Base-by-base conservation (phyloP, 2,888 invertebrate species). In the Brachyptera putata region DNA sequence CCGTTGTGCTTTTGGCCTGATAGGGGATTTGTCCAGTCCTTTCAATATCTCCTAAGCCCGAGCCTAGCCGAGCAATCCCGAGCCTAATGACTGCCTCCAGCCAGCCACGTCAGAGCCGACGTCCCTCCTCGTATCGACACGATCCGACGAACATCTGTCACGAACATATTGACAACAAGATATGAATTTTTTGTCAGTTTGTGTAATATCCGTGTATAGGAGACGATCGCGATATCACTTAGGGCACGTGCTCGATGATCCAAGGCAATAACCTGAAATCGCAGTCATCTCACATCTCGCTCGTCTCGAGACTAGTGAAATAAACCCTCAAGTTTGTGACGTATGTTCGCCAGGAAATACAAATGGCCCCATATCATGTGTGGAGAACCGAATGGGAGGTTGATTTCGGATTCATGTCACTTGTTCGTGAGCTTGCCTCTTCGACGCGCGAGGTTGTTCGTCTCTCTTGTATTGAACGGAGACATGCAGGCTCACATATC, bases 1-100 rank as follows among this genome's bases (percentile, higher is more conserved):
- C 14, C n/a, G 43, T 43, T 30, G 30, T 30, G 30, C 30, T 46
- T 21, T 46, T 24, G 24, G 46, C 22, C 22, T 22, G 46, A 46
- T 46, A 46, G 21, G 46, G 24, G 46, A 46, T 46, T 46, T 46
- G 46, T 46, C 46, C 46, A 46, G 24, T 24, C 24, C 46, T 46
- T 46, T 46, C 46, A 46, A 46, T 46, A 16, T 46, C 46, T 16
- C 46, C n/a, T 46, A 46, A 46, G 46, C 46, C 46, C 24, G 24
- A 46, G 22, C 7, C 46, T 46, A 46, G 46, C 21, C 46, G 5
- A 24, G 21, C 9, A 46, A 46, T 46, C 46, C 24, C 16, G 46
- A 43, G 21, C 14, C 16, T 18, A 3, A 18, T n/a, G 16, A 18
- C 21, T 46, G 46, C 46, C 13, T 41, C 41, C 9, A 16, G 46